phyloP scores from a whole-genome alignment of 2,113 vertebrate genomes.

The Podarcis cretensis region DNA sequence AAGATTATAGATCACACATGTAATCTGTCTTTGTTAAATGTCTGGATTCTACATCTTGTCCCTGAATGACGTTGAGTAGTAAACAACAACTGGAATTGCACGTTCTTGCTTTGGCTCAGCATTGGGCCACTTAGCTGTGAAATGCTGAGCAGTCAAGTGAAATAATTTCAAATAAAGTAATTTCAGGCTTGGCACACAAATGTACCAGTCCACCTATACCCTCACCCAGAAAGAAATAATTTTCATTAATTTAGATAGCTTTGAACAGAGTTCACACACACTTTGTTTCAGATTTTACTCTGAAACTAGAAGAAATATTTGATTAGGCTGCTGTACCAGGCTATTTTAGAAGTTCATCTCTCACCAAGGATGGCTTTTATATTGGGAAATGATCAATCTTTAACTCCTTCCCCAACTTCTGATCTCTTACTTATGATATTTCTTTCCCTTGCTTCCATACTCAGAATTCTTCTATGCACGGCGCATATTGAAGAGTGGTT shows the following conservation, averaged over 20 bases:
- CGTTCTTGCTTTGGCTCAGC: background rate
- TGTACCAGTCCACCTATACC: background rate
- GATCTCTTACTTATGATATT: background rate
- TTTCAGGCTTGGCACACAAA: background rate
- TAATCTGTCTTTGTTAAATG: background rate
- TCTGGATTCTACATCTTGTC: accelerated
- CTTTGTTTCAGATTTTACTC: background rate
- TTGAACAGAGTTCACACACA: constrained; percentile 2
- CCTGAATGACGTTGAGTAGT: background rate
- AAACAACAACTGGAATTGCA: background rate
- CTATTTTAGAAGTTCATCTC: background rate
- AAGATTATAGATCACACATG: background rate
- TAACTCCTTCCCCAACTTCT: background rate
- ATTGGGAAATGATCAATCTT: background rate
- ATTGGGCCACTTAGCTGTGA: background rate
- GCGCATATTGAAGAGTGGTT: constrained; percentile 7
- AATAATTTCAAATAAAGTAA: constrained; percentile 20
- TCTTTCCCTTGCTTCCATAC: background rate
- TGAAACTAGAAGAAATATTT: constrained; percentile 16
- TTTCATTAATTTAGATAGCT: constrained; percentile 36
- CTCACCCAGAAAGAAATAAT: constrained; percentile 15
- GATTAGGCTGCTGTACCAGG: background rate
- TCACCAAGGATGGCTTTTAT: constrained; percentile 6
- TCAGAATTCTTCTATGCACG: background rate
- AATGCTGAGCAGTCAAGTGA: background rate